These are phyloP conservation scores for Elachura formosa DNA, from an alignment of 2,113 vertebrate species.

Conservation along the genomic window DNA sequence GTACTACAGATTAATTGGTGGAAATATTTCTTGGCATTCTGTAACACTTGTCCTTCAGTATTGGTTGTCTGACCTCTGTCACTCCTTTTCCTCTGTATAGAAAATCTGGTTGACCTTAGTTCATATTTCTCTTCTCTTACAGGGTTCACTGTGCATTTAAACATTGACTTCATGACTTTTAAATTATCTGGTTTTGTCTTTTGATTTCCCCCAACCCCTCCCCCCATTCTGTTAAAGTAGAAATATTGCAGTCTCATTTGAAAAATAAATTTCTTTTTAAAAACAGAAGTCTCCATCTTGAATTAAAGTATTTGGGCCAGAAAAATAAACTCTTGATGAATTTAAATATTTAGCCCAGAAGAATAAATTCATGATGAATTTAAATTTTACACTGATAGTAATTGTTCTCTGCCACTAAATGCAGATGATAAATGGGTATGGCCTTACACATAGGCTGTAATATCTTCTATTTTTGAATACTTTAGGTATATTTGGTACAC, in stretches of 20 bases:
- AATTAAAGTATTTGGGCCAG: not conserved
- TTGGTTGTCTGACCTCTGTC: not conserved
- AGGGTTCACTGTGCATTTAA: not conserved
- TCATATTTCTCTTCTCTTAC: not conserved
- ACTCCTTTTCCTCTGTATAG: not conserved
- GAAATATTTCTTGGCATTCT: not conserved
- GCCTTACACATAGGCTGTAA: not conserved
- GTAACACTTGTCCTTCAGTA: not conserved
- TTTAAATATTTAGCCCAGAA: not conserved
- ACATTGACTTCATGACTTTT: not conserved
- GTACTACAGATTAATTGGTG: not conserved
- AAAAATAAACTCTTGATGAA: not conserved
- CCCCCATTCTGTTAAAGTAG: not conserved
- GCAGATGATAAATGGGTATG: not conserved
- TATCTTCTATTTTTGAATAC: not conserved
- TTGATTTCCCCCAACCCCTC: accelerated
- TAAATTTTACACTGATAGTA: not conserved
- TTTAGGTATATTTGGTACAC: not conserved
- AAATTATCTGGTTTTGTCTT: not conserved
- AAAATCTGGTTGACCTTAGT: not conserved
- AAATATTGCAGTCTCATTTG: not conserved
- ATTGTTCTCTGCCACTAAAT: not conserved
- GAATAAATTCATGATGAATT: not conserved
- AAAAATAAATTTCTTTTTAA: not conserved
- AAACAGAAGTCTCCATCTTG: not conserved